Evolutionary conservation across 2,888 invertebrate genomes (phyloP), one percentile per base, ranked within the genome.

Genomic region (Neuroscelio doddi): DNA sequence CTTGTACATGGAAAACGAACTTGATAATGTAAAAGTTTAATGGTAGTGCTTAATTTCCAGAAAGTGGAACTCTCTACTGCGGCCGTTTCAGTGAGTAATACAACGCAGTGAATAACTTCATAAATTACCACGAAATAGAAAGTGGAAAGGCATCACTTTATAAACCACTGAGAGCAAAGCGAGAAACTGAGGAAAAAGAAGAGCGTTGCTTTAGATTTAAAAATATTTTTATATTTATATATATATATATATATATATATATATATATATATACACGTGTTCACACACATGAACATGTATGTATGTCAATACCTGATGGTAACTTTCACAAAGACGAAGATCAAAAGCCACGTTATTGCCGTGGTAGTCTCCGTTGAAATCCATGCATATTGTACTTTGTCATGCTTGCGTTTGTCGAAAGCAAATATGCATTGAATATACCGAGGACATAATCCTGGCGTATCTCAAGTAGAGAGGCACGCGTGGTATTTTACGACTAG

Each of bases 371-470:
- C 53, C 53, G 30, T 61, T 38, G 53, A 32, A 44, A 49, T 50
- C 21, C 21, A 44, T 44, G 39, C 44, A 42, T 32, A 29, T 14
- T 45, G 55, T 15, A 49, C 55, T 62, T 55, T 62, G 55, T 55
- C 55, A 34, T 27, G 50, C 50, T 50, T 55, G 51, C 64, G 64
- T 65, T 71, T 65, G 66, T 63, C 52, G 64, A 38, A 56, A 56
- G 64, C 69, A 71, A 71, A 71, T 68, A 71, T 65, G 67, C 71
- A 68, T 70, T 70, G 70, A 69, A 67, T 65, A 61, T 57, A 53
- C 51, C 41, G 39, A 17, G 27, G 27, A 47, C 45, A 55, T 49
- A 61, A 52, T 52, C 52, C 32, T 46, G 34, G 56, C 52, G 52
- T 61, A 57, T 44, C 62, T 62, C 38, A 30, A 49, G 53, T 45